A percentile compares a stretch with the other conserved stretches of the same genome.
These are phyloP conservation scores for Trichoplax adhaerens DNA, from an alignment of 37 sponge, comb jelly and placozoan genomes.

Conservation along the genomic window DNA sequence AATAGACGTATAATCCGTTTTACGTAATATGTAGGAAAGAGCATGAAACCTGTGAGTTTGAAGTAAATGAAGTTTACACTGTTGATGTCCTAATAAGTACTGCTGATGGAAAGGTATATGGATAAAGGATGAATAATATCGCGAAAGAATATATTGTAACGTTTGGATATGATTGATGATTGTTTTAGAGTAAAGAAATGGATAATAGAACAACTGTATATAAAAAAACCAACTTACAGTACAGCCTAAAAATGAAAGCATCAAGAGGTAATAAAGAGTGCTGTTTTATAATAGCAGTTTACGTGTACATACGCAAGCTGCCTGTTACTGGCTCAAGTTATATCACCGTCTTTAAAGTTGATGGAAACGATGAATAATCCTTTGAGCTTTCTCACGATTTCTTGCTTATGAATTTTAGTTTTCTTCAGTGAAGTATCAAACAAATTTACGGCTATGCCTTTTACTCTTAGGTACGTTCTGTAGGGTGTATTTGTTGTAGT, in stretches of 20 bases:
- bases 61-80: slow-evolving; percentile 81
- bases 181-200: slow-evolving; percentile 23
- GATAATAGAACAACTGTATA: slow-evolving; percentile 83
- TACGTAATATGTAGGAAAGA: slow-evolving; percentile 33
- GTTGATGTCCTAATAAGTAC: slow-evolving; percentile 79
- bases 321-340: too few relatives aligned
- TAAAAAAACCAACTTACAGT: slow-evolving; percentile 56
- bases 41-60: slow-evolving; percentile 77
- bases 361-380: too few relatives aligned
- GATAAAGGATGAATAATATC: slow-evolving; percentile 9
- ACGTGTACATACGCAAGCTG: neutral
- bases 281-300: neutral
- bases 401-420: slow-evolving; percentile 4
- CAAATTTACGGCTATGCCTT: slow-evolving; percentile 32
- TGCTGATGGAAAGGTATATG: slow-evolving; percentile 65
- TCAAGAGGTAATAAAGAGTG: slow-evolving; percentile 35
- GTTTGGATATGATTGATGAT: neutral
- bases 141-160: slow-evolving; percentile 12
- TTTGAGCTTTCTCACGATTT: too few relatives aligned
- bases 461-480: slow-evolving; percentile 22
- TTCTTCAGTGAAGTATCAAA: slow-evolving; percentile 76
- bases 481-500: too few relatives aligned
- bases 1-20: too few relatives aligned
- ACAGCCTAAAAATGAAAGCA: slow-evolving; percentile 90
- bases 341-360: too few relatives aligned